Evolutionary conservation across 2,113 vertebrate genomes (phyloP).

Genomic region (Peromyscus polionotus): DNA sequence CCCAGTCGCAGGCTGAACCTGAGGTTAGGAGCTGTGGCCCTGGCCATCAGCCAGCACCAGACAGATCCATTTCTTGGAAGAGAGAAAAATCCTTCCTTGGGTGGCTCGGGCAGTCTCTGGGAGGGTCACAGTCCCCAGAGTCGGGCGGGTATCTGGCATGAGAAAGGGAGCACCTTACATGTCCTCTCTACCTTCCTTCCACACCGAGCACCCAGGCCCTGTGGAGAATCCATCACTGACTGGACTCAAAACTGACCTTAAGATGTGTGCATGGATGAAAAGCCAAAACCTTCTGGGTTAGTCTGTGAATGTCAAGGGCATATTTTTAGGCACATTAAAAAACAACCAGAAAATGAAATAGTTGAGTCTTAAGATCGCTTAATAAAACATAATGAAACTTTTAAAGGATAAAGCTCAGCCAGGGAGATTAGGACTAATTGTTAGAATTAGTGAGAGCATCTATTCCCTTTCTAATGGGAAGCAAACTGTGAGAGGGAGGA

Average conservation of each 20-base stretch:
- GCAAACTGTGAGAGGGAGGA: background rate
- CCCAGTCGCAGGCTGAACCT: slow-evolving; percentile 86
- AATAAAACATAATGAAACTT: slow-evolving; percentile 32
- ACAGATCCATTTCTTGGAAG: slow-evolving; percentile 79
- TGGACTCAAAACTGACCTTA: background rate
- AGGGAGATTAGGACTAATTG: slow-evolving; percentile 37
- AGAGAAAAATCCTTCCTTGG: slow-evolving; percentile 73
- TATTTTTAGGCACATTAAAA: background rate
- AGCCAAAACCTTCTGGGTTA: background rate
- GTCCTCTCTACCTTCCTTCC: background rate
- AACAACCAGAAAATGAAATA: background rate
- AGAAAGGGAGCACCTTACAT: background rate
- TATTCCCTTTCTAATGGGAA: background rate
- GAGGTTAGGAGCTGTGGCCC: slow-evolving; percentile 83
- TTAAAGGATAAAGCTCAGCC: slow-evolving; percentile 51
- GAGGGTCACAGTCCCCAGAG: background rate
- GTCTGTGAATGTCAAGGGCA: background rate
- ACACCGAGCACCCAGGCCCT: background rate
- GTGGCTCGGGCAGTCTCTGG: slow-evolving; percentile 68
- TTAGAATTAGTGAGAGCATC: slow-evolving; percentile 53
- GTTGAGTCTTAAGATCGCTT: background rate
- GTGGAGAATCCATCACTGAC: background rate
- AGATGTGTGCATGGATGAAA: background rate
- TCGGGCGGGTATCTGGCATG: slow-evolving; percentile 18
- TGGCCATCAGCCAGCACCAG: slow-evolving; percentile 85